Conservation (phyloP, 2,888 invertebrate species). For the Phrixothrix hirtus region DNA sequence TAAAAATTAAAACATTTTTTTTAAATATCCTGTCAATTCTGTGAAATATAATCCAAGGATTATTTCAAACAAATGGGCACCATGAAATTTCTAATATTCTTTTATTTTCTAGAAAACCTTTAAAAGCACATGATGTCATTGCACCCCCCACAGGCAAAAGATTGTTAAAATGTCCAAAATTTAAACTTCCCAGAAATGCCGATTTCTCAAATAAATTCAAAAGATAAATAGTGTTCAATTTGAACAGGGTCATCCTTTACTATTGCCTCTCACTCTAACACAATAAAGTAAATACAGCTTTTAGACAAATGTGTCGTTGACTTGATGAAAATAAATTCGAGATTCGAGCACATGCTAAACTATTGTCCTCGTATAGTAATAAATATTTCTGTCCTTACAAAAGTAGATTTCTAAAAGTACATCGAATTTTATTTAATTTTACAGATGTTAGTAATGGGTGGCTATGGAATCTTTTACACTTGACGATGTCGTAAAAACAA, state of each 20-base stretch:
- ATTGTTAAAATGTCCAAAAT: slow-evolving; percentile 5
- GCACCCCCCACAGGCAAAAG: slow-evolving; percentile 6
- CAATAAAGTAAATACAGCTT: background rate
- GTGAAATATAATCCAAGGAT: too few relatives aligned
- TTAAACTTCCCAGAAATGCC: slow-evolving; percentile 4
- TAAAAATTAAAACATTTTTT: too few relatives aligned
- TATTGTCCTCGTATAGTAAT: background rate
- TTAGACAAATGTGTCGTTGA: too few relatives aligned
- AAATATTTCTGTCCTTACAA: background rate
- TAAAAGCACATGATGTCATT: slow-evolving; percentile 12
- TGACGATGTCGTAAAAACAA: background rate
- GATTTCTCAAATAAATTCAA: slow-evolving; percentile 13
- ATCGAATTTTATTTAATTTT: background rate
- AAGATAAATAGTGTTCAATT: slow-evolving; percentile 10
- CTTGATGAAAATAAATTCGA: background rate
- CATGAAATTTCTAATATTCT: slow-evolving; percentile 11
- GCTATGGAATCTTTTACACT: background rate
- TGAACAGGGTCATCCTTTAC: background rate
- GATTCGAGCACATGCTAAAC: background rate
- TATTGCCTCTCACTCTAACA: background rate
- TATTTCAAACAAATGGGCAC: too few relatives aligned
- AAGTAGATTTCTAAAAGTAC: background rate
- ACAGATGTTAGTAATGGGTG: too few relatives aligned
- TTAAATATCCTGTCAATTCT: too few relatives aligned
- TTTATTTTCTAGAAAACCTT: slow-evolving; percentile 1